These are phyloP conservation scores for Pseudomyrmex flavicornis DNA, from an alignment of 1,140 invertebrate genomes.

Conservation along the genomic window DNA sequence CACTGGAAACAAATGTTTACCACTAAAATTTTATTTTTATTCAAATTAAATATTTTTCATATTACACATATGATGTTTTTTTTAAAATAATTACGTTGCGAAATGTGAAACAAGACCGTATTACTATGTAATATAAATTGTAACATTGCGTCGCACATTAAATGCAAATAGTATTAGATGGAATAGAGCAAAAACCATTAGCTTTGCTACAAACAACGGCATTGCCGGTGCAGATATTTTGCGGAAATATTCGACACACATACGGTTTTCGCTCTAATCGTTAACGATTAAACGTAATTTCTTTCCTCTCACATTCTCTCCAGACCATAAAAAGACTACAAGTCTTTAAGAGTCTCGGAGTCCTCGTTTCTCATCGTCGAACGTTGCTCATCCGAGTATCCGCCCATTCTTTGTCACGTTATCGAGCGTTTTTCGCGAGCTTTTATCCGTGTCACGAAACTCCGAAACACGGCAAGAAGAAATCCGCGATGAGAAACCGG, in stretches of 20 bases:
- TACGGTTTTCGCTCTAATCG: slow-evolving; percentile 14
- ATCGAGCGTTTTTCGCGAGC: slow-evolving; percentile 43
- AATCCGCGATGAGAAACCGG: not conserved
- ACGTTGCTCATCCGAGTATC: slow-evolving; percentile 33
- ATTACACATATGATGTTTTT: not conserved
- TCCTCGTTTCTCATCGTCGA: slow-evolving; percentile 43
- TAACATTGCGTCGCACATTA: not conserved
- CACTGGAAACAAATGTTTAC: no score
- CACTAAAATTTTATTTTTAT: no score
- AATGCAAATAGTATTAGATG: not conserved
- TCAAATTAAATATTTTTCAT: not conserved
- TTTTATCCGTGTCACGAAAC: slow-evolving; percentile 43
- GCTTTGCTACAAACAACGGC: not conserved
- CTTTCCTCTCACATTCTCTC: not conserved
- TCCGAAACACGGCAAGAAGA: slow-evolving; percentile 28
- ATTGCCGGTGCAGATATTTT: not conserved
- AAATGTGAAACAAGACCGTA: not conserved
- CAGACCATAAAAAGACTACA: slow-evolving; percentile 16
- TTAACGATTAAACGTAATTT: slow-evolving; percentile 23
- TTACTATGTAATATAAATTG: not conserved
- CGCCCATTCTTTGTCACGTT: slow-evolving; percentile 47
- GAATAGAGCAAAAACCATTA: no score
- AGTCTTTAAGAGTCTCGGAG: slow-evolving; percentile 30
- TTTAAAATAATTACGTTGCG: not conserved
- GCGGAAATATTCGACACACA: not conserved